These are phyloP conservation scores for Chelonus insularis DNA, from an alignment of 1,140 invertebrate species.

Conservation along the genomic window DNA sequence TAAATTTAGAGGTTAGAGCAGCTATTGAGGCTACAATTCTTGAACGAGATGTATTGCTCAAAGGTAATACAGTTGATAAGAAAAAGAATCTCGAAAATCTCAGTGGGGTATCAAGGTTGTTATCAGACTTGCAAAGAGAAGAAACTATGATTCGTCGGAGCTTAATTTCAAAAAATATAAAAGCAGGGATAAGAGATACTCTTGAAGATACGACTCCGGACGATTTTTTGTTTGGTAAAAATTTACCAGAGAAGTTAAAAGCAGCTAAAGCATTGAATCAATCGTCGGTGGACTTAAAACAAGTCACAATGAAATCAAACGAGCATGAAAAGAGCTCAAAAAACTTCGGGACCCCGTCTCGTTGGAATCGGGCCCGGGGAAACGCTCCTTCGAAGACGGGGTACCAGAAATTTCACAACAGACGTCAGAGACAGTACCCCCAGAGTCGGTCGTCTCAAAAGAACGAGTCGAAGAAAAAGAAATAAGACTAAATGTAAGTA, in stretches of 20 bases:
- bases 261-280: constrained; percentile 13
- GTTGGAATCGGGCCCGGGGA: background rate
- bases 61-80: background rate
- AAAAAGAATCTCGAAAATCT: background rate
- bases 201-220: background rate
- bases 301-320: background rate
- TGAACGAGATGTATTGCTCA: no score
- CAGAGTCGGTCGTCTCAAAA: background rate
- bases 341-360: constrained; percentile 25
- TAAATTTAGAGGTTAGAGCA: constrained; percentile 20
- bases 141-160: constrained; percentile 24
- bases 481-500: background rate
- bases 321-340: background rate
- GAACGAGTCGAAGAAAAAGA: background rate
- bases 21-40: constrained; percentile 8
- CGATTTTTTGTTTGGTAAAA: constrained; percentile 27
- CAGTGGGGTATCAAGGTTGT: constrained; percentile 12
- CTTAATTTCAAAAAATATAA: constrained; percentile 26
- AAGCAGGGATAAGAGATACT: constrained; percentile 21
- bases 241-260: constrained; percentile 25
- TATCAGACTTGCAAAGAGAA: constrained; percentile 28
- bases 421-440: background rate
- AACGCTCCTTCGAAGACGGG: background rate
- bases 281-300: constrained; percentile 8
- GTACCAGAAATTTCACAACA: background rate